phyloP scores from a whole-genome alignment of 2,797 vertebrate species.

The Enteromius unitaeniatus region DNA sequence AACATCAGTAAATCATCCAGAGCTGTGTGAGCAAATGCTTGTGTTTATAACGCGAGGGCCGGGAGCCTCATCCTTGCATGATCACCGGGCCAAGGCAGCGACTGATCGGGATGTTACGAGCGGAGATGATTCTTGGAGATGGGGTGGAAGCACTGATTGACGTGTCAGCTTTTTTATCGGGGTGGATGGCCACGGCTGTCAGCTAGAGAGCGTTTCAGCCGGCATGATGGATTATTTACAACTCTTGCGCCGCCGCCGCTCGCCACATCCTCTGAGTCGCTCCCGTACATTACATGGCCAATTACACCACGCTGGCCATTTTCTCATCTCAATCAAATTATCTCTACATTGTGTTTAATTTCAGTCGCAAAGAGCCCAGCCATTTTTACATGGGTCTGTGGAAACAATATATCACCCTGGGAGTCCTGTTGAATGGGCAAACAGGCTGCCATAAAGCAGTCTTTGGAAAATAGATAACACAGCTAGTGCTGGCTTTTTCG shows the following conservation, averaged over 20 bases:
- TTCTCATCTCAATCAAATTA: slow-evolving; percentile 54
- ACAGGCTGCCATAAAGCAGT: slow-evolving; percentile 49
- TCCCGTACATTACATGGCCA: slow-evolving; percentile 58
- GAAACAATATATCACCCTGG: slow-evolving; percentile 38
- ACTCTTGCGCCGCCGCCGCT: not conserved
- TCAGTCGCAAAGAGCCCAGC: slow-evolving; percentile 36
- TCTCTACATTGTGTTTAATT: slow-evolving; percentile 56
- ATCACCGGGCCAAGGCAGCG: not conserved
- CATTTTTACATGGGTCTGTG: slow-evolving; percentile 48
- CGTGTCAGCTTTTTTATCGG: slow-evolving; percentile 41
- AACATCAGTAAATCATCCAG: slow-evolving; percentile 20
- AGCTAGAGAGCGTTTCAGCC: slow-evolving; percentile 10
- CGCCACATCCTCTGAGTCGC: slow-evolving; percentile 40
- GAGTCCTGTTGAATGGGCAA: slow-evolving; percentile 40
- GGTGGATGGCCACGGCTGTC: slow-evolving; percentile 34
- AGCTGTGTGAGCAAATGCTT: slow-evolving; percentile 15
- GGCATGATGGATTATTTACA: slow-evolving; percentile 53
- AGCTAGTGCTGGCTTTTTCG: slow-evolving; percentile 45
- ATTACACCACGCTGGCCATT: slow-evolving; percentile 50
- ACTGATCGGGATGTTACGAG: slow-evolving; percentile 6
- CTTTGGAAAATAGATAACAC: slow-evolving; percentile 54
- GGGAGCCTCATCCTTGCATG: not conserved
- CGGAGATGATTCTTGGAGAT: slow-evolving; percentile 14
- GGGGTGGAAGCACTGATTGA: slow-evolving; percentile 26
- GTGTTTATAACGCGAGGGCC: not conserved